phyloP scores from a whole-genome alignment of 2,113 vertebrate species.

The Amazona guildingii region DNA sequence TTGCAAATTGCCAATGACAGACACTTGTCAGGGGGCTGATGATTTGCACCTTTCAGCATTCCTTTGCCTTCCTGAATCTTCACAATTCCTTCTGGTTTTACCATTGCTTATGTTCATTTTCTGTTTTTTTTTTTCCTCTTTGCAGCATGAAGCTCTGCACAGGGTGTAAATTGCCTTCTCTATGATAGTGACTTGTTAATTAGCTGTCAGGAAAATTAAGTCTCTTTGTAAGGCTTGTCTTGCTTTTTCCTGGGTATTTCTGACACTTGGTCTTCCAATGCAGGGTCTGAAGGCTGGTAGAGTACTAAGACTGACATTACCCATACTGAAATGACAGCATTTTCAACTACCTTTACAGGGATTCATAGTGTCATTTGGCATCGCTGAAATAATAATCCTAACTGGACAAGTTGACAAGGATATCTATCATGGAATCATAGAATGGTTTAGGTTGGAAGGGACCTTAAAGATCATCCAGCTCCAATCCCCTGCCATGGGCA shows the following conservation, averaged over 20 bases:
- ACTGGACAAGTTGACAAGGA: not conserved
- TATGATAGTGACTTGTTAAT: not conserved
- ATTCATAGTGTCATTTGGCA: not conserved
- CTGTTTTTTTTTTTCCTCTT: not conserved
- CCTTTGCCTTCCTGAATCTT: not conserved
- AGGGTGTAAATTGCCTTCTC: not conserved
- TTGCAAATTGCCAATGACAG: conserved; percentile 43
- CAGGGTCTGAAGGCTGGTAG: not conserved
- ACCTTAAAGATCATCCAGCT: not conserved
- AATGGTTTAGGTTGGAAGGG: not conserved
- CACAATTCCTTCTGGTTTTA: not conserved
- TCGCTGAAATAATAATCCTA: not conserved
- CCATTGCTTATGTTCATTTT: not conserved
- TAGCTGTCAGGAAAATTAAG: not conserved
- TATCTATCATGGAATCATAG: not conserved
- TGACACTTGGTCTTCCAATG: not conserved
- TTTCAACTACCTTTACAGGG: not conserved
- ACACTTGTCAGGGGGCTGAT: not conserved
- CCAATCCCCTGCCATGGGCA: not conserved
- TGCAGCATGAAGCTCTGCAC: not conserved
- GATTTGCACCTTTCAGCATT: not conserved
- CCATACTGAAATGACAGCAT: accelerated
- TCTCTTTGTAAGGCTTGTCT: not conserved
- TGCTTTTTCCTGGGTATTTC: not conserved
- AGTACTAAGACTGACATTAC: not conserved